phyloP scores from a whole-genome alignment of 2,888 invertebrate species.

The Phlogophora meticulosa region DNA sequence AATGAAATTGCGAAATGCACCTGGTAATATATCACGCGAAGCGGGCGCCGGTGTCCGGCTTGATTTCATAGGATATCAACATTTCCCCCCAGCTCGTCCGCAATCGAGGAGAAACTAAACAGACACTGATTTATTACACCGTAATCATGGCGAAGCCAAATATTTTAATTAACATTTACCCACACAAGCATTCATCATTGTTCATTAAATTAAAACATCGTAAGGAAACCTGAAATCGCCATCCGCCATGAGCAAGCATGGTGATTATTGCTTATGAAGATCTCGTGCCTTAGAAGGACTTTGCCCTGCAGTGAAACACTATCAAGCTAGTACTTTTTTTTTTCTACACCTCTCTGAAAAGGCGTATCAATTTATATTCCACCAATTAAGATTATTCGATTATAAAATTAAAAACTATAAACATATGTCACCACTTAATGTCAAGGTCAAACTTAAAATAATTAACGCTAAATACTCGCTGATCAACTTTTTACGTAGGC shows the following conservation, averaged over 20 bases:
- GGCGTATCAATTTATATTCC: constrained; percentile 1
- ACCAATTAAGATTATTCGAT: constrained; percentile 12
- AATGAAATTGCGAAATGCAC: constrained; percentile 46
- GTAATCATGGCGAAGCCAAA: constrained; percentile 22
- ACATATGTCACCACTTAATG: constrained; percentile 47
- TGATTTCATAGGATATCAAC: constrained; percentile 75
- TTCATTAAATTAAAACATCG: no score
- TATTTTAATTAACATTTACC: constrained; percentile 14
- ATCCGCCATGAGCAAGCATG: no score
- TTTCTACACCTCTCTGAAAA: background rate
- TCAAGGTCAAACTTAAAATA: constrained; percentile 53
- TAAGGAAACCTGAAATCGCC: no score
- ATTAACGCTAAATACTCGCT: constrained; percentile 35
- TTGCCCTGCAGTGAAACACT: no score
- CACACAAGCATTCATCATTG: background rate
- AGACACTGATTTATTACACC: constrained; percentile 47
- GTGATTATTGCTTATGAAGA: no score
- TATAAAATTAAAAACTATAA: constrained; percentile 30
- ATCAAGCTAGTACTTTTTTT: no score
- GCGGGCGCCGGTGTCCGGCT: constrained; percentile 65
- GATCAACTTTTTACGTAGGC: constrained; percentile 30
- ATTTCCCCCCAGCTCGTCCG: constrained; percentile 66
- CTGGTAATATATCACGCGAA: constrained; percentile 44
- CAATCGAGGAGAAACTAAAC: constrained; percentile 36
- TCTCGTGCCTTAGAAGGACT: no score